A percentile compares a stretch with the other conserved stretches of the same genome.
Conservation (phyloP, 2,113 vertebrate genomes). For the Pachypanchax playfairii region DNA sequence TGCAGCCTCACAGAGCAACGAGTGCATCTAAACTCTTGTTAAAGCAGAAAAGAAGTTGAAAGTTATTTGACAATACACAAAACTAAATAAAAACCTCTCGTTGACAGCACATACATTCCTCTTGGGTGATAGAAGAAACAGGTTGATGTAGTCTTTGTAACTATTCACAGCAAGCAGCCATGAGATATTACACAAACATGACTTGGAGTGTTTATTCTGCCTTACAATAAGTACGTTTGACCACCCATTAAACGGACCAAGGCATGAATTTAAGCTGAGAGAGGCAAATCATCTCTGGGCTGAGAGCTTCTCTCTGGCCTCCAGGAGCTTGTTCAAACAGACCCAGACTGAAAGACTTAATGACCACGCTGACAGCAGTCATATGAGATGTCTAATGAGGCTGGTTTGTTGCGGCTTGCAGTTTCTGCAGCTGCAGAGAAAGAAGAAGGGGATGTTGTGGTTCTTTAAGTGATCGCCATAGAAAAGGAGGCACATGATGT, state of each 20-base stretch:
- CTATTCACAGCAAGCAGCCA: slow-evolving; percentile 25
- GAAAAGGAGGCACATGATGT: slow-evolving; percentile 41
- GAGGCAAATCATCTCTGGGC: slow-evolving; percentile 42
- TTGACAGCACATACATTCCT: slow-evolving; percentile 2
- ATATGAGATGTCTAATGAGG: slow-evolving; percentile 63
- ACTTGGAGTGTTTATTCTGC: slow-evolving; percentile 51
- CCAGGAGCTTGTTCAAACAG: slow-evolving; percentile 69
- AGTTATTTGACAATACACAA: too few relatives aligned
- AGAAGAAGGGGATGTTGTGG: slow-evolving; percentile 57
- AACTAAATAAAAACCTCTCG: background rate
- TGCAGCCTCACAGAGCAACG: too few relatives aligned
- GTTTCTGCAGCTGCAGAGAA: slow-evolving; percentile 42
- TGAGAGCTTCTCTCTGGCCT: slow-evolving; percentile 47
- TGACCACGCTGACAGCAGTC: slow-evolving; percentile 72
- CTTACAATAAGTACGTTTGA: slow-evolving; percentile 59
- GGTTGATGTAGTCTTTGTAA: slow-evolving; percentile 36
- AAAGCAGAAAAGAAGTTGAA: too few relatives aligned
- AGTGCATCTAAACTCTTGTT: too few relatives aligned
- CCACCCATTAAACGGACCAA: slow-evolving; percentile 56
- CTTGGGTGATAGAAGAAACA: slow-evolving; percentile 45
- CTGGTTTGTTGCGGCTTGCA: slow-evolving; percentile 54
- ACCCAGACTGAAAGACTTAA: slow-evolving; percentile 68
- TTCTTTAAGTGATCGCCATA: slow-evolving; percentile 58
- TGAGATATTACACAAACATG: slow-evolving; percentile 41
- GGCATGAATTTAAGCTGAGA: slow-evolving; percentile 42